These are phyloP conservation scores for Ametastegia equiseti DNA, from an alignment of 2,888 invertebrate species.

Conservation along the genomic window DNA sequence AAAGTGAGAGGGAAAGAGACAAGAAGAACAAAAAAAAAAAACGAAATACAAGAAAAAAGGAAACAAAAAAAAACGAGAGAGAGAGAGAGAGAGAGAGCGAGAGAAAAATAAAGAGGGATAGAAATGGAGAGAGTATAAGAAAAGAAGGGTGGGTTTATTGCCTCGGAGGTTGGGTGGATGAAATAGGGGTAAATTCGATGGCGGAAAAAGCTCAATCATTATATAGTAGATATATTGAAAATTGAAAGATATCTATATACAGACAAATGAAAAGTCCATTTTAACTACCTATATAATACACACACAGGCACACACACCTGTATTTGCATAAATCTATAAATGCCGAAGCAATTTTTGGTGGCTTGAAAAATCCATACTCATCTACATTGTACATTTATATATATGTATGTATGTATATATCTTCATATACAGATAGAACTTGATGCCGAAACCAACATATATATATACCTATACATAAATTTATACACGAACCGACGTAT, in stretches of 20 bases:
- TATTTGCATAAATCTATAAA: no score
- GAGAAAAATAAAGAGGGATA: background rate
- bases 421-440: no score
- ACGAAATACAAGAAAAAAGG: constrained; percentile 48
- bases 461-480: background rate
- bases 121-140: background rate
- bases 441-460: no score
- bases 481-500: background rate
- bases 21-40: constrained; percentile 53
- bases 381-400: no score
- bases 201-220: constrained; percentile 14
- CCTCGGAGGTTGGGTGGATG: constrained; percentile 7
- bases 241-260: background rate
- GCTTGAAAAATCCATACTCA: no score
- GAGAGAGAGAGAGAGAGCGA: background rate
- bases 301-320: no score
- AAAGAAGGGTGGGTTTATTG: background rate
- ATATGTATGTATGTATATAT: no score
- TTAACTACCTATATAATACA: no score
- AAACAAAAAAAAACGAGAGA: constrained; percentile 24
- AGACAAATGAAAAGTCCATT: constrained; percentile 15
- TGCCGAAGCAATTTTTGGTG: no score
- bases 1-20: constrained; percentile 55
- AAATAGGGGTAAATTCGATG: constrained; percentile 9
- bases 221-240: background rate